phyloP scores from a whole-genome alignment of 1,140 invertebrate genomes.

The Drosophila varians region DNA sequence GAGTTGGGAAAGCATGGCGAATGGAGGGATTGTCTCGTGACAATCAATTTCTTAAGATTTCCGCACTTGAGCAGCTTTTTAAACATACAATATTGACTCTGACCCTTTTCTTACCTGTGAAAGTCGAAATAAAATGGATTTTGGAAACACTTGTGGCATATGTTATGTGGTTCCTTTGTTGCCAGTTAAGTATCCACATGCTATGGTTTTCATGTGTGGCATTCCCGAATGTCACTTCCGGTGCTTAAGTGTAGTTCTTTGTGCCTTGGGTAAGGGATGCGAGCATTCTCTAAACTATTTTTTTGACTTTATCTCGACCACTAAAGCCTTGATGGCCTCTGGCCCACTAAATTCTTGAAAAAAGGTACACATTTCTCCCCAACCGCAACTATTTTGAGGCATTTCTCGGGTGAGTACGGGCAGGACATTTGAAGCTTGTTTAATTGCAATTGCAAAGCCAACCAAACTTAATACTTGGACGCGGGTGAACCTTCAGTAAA shows the following conservation, averaged over 20 bases:
- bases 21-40: not conserved
- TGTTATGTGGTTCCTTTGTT: conserved; percentile 24
- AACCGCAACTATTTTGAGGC: conserved; percentile 27
- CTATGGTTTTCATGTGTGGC: no score
- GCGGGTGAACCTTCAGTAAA: not conserved
- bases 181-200: conserved; percentile 17
- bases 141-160: conserved; percentile 16
- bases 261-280: conserved; percentile 3
- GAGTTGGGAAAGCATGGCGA: conserved; percentile 13
- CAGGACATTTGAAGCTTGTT: conserved; percentile 14
- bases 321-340: no score
- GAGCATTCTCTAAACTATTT: conserved; percentile 45
- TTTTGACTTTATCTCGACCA: conserved; percentile 3
- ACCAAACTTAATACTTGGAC: conserved; percentile 12
- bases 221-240: conserved; percentile 64
- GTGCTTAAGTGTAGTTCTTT: conserved; percentile 47
- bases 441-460: conserved; percentile 56
- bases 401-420: conserved; percentile 22
- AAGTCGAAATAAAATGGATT: not conserved
- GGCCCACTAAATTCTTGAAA: conserved; percentile 30
- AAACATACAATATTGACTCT: conserved; percentile 27
- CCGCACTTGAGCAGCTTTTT: not conserved
- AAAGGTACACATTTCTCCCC: conserved; percentile 13
- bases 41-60: conserved; percentile 13
- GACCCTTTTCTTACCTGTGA: conserved; percentile 24